Evolutionary conservation across 2,797 vertebrate species (phyloP).

Genomic region (Malurus splendens): DNA sequence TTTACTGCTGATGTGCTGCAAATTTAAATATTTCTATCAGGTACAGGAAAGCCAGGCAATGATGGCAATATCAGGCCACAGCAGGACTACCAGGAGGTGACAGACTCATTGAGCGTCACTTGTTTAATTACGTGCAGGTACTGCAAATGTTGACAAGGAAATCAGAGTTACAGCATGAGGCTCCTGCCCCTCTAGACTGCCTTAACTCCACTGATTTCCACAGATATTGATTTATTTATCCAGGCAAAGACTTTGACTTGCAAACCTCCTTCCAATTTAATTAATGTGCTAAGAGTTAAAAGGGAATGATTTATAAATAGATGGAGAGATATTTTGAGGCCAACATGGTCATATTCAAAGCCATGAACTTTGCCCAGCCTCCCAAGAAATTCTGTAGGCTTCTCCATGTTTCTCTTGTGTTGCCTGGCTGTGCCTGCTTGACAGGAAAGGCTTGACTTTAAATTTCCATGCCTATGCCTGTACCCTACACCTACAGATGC

Average conservation of each 20-base stretch:
- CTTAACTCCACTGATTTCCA: background rate
- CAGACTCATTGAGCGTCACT: background rate
- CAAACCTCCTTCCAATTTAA: background rate
- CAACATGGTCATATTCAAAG: background rate
- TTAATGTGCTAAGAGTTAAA: background rate
- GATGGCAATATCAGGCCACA: background rate
- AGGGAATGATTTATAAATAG: background rate
- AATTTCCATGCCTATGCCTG: background rate
- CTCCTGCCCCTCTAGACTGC: background rate
- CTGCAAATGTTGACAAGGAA: background rate
- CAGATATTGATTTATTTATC: background rate
- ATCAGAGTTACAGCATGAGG: background rate
- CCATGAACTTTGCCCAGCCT: background rate
- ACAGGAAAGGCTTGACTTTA: background rate
- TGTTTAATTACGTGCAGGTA: background rate
- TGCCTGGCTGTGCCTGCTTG: background rate
- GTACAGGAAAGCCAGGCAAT: background rate
- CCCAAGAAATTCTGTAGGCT: background rate
- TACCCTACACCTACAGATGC: background rate
- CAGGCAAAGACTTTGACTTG: background rate
- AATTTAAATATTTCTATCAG: background rate
- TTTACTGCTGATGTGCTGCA: background rate
- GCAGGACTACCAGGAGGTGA: background rate
- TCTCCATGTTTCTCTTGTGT: background rate
- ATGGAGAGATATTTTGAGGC: background rate